Evolutionary conservation across 2,888 invertebrate species (phyloP), one percentile per base, ranked within the genome.

Genomic region (Saturnia japonica): DNA sequence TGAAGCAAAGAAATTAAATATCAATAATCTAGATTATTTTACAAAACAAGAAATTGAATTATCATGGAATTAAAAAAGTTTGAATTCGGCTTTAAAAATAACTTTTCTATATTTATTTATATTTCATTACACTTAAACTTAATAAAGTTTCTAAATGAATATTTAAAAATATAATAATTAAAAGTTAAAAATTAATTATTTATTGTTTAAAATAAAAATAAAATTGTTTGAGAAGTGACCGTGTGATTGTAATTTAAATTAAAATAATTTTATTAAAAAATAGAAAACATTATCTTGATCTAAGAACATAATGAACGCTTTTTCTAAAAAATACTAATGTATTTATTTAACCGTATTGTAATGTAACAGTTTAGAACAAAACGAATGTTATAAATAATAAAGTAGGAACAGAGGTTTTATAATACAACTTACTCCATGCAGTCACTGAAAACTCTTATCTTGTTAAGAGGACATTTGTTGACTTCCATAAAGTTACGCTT

Each of bases 341-440:
- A 19, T 19, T 47, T 12, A 12, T 34, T 34, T 47, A 19, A 47
- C 7, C 7, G 19, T n/a, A 47, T n/a, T n/a, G n/a, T n/a, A 6
- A 47, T 16, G n/a, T n/a, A n/a, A 47, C 47, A 47, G 47, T 47
- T n/a, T 47, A 47, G 19, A 47, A 28, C 25, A 9, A 28, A 28
- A 25, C 14, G 14, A 57, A 22, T 14, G 25, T 57, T 11, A 22
- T 9, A 25, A 57, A 25, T n/a, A 11, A 22, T 57, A n/a, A 7
- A 0, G 12, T 11, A 57, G 3, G 34, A 34, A 34, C 3, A 4
- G 34, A 34, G 34, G 25, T 34, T 34, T 16, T 22, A 34, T 16
- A 62, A 34, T 28, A 28, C 6, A 62, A 64, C 64, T 64, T 64
- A 64, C 64, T 64, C 64, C 40, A 64, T n/a, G n/a, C 40, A 64